Conservation (phyloP, 2,113 vertebrate species). For the Felis chaus region DNA sequence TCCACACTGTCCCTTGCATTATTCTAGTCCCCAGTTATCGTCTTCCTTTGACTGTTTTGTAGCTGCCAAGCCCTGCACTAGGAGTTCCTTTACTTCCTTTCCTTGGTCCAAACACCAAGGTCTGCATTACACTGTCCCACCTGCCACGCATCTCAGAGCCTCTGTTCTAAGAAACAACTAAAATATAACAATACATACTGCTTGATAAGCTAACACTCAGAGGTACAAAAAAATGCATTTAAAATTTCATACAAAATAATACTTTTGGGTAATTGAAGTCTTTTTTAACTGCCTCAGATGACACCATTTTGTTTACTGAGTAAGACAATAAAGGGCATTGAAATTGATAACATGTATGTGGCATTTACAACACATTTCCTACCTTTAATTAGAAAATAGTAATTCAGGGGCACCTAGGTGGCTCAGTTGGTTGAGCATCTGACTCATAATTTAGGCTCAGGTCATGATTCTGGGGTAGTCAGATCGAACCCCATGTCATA, state of each 20-base stretch:
- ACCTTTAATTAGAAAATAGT: background rate
- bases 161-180: background rate
- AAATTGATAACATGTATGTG: background rate
- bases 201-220: background rate
- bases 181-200: background rate
- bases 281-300: background rate
- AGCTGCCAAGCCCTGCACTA: rapidly evolving
- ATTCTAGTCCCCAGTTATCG: too few relatives aligned
- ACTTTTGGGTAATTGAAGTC: background rate
- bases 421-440: too few relatives aligned
- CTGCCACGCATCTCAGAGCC: background rate
- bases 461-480: too few relatives aligned
- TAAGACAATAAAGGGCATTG: background rate
- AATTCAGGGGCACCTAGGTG: background rate
- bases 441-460: too few relatives aligned
- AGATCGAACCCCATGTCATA: too few relatives aligned
- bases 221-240: background rate
- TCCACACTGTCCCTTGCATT: too few relatives aligned
- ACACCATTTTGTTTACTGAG: background rate
- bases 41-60: background rate
- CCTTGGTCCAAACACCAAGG: background rate
- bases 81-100: background rate
- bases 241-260: background rate
- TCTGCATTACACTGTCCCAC: background rate
- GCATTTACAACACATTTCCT: background rate